Conservation (phyloP, 2,797 vertebrate species). For the Takifugu ocellatus region DNA sequence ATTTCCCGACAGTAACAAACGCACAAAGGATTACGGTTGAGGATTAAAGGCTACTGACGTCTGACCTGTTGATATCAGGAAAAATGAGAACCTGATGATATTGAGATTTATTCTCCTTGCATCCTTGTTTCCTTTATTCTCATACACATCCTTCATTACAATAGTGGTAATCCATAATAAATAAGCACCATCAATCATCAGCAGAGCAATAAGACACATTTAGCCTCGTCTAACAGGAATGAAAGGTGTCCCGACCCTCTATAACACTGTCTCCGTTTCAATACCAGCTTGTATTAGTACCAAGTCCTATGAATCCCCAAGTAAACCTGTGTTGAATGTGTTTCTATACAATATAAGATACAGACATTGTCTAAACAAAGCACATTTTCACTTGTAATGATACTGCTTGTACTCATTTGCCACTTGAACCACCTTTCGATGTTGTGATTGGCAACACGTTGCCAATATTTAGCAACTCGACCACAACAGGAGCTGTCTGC, state of each 20-base stretch:
- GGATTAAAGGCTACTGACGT: too few relatives aligned
- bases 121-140: conserved; percentile 57
- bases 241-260: conserved; percentile 2
- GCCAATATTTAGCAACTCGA: conserved; percentile 11
- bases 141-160: conserved; percentile 62
- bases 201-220: conserved; percentile 47
- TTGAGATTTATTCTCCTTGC: too few relatives aligned
- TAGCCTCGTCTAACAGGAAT: conserved; percentile 23
- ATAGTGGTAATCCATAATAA: conserved; percentile 63
- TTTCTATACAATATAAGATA: conserved; percentile 31
- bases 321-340: conserved; percentile 1
- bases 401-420: conserved; percentile 2
- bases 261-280: too few relatives aligned
- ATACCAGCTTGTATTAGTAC: neutral
- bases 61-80: too few relatives aligned
- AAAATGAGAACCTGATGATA: too few relatives aligned
- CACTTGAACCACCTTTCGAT: conserved; percentile 1
- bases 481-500: conserved; percentile 20
- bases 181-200: conserved; percentile 63
- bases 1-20: too few relatives aligned
- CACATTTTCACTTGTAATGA: conserved; percentile 31
- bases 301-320: neutral
- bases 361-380: conserved; percentile 36
- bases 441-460: conserved; percentile 18
- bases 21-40: too few relatives aligned